Evolutionary conservation across 2,888 invertebrate genomes (phyloP).

Genomic region (Barypeithes pellucidus): DNA sequence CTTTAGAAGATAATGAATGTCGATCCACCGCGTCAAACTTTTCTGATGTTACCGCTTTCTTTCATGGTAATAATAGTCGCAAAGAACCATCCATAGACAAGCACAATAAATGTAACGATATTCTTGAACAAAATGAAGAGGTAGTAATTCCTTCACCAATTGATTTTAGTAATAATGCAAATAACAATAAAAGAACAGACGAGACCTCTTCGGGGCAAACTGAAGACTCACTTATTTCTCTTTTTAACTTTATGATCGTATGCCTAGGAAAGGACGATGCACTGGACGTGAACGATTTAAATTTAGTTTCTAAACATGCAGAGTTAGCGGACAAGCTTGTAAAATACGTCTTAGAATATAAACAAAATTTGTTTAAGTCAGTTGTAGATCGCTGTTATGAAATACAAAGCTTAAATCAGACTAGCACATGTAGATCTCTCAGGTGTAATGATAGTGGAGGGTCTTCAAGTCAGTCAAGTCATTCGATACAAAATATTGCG

Average conservation of each 20-base stretch:
- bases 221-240: background rate
- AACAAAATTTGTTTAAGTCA: conserved; percentile 56
- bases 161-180: background rate
- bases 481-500: background rate
- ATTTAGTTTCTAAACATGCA: conserved; percentile 55
- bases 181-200: background rate
- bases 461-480: background rate
- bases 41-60: background rate
- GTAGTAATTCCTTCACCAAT: background rate
- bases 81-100: background rate
- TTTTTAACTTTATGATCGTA: background rate
- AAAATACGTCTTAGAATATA: conserved; percentile 58
- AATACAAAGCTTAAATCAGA: background rate
- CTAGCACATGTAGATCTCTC: background rate
- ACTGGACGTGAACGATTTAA: conserved; percentile 32
- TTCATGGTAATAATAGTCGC: background rate
- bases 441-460: background rate
- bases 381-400: background rate
- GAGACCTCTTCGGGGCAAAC: background rate
- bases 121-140: background rate
- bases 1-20: background rate
- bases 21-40: background rate
- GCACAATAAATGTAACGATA: too few relatives aligned
- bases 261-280: background rate
- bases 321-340: conserved; percentile 61